Conservation (phyloP, 2,888 invertebrate genomes). For the Hirtodrosophila confusa region DNA sequence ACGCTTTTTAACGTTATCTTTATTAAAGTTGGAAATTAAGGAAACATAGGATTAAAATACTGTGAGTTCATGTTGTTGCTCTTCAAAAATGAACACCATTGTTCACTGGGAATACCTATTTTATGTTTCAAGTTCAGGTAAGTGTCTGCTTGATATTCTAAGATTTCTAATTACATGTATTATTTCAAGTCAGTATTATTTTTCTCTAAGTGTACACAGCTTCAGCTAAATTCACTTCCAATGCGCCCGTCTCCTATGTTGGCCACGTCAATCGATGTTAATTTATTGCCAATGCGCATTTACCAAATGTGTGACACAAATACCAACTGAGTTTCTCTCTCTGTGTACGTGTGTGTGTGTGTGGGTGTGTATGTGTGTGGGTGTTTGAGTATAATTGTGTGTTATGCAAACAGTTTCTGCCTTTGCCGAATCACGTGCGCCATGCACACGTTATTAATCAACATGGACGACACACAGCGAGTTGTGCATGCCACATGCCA, state of each 20-base stretch:
- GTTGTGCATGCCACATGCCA: constrained; percentile 37
- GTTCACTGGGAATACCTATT: no score
- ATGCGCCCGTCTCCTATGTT: constrained; percentile 37
- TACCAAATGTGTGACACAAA: constrained; percentile 57
- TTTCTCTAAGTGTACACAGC: constrained; percentile 39
- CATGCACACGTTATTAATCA: constrained; percentile 76
- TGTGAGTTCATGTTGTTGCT: no score
- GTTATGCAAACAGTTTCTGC: constrained; percentile 58
- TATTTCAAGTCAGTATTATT: background rate
- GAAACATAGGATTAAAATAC: no score
- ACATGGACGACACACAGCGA: constrained; percentile 47
- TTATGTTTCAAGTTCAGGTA: no score
- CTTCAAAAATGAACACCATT: no score
- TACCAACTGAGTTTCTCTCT: constrained; percentile 41
- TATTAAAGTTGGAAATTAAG: no score
- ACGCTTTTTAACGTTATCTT: no score
- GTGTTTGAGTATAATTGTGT: constrained; percentile 47
- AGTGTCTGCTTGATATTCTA: no score
- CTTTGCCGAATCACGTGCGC: constrained; percentile 66
- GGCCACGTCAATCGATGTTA: constrained; percentile 73
- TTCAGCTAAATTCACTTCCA: constrained; percentile 27
- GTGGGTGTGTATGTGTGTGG: constrained; percentile 7
- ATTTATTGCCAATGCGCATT: constrained; percentile 76
- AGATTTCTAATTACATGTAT: background rate
- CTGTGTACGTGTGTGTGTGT: constrained; percentile 9